Evolutionary conservation across 2,888 invertebrate genomes (phyloP).

Genomic region (Cheiracanthium punctorium): DNA sequence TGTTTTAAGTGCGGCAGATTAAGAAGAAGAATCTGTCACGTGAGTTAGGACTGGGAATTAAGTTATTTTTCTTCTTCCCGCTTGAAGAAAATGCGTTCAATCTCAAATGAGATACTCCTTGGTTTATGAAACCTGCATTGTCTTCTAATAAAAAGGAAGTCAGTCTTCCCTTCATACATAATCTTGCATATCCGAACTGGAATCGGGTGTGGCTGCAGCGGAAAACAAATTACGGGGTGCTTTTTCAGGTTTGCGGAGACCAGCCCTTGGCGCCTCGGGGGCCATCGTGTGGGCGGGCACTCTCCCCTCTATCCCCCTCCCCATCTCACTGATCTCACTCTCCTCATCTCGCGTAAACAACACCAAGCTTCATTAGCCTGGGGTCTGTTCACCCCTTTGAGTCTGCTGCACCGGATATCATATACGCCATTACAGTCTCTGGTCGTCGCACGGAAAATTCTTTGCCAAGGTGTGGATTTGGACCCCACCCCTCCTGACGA

Average conservation of each 20-base stretch:
- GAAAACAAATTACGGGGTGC: conserved; percentile 52
- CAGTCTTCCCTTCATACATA: not conserved
- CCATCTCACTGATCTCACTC: not conserved
- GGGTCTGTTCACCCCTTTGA: conserved; percentile 45
- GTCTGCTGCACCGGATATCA: conserved; percentile 48
- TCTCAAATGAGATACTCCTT: no score
- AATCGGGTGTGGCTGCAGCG: conserved; percentile 31
- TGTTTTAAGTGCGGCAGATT: no score
- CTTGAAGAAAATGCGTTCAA: no score
- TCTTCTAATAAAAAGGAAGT: not conserved
- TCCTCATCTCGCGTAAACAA: conserved; percentile 1
- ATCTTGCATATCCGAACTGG: not conserved
- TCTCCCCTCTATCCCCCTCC: not conserved
- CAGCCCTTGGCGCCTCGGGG: conserved; percentile 48
- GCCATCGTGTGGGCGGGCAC: conserved; percentile 42
- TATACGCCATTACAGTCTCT: conserved; percentile 34
- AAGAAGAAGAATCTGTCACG: no score
- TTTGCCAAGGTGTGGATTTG: conserved; percentile 48
- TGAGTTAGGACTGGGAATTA: no score
- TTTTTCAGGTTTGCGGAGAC: conserved; percentile 12
- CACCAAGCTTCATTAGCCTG: conserved; percentile 1
- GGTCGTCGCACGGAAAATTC: conserved; percentile 18
- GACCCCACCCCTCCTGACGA: not conserved
- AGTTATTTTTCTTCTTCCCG: no score
- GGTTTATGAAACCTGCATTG: no score